Percentiles rank a stretch among this genome's conserved stretches.
Evolutionary conservation across 2,888 invertebrate species (phyloP).

Genomic region (Sphecodes monilicornis): DNA sequence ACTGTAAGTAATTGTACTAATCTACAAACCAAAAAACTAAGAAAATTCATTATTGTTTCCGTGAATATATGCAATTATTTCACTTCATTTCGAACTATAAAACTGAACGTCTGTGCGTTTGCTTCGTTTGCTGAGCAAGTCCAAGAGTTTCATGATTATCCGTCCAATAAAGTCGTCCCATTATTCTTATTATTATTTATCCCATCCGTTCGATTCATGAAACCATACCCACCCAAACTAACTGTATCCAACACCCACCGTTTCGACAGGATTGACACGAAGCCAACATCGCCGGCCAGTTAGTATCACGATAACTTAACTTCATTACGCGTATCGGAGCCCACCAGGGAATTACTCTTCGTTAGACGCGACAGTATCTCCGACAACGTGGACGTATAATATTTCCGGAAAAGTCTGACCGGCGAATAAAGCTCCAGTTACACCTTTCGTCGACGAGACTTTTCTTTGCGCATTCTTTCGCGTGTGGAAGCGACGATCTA

Average conservation of each 20-base stretch:
- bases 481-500: not conserved
- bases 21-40: too few species aligned
- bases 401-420: slow-evolving; percentile 10
- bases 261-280: slow-evolving; percentile 16
- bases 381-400: slow-evolving; percentile 4
- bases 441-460: not conserved
- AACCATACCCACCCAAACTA: slow-evolving; percentile 4
- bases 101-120: not conserved
- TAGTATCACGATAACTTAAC: slow-evolving; percentile 16
- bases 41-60: too few species aligned
- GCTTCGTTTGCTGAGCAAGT: not conserved
- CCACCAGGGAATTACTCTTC: slow-evolving; percentile 18
- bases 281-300: slow-evolving; percentile 3
- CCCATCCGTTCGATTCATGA: not conserved
- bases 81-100: too few species aligned
- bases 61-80: too few species aligned
- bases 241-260: slow-evolving; percentile 16
- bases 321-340: not conserved
- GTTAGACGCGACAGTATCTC: slow-evolving; percentile 18
- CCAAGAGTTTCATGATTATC: not conserved
- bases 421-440: slow-evolving; percentile 21
- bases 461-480: not conserved
- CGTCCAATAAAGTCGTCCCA: not conserved
- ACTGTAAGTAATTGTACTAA: too few species aligned
- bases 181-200: slow-evolving; percentile 8